Evolutionary conservation across 2,888 invertebrate species (phyloP).

Genomic region (Ormyrus nitidulus): DNA sequence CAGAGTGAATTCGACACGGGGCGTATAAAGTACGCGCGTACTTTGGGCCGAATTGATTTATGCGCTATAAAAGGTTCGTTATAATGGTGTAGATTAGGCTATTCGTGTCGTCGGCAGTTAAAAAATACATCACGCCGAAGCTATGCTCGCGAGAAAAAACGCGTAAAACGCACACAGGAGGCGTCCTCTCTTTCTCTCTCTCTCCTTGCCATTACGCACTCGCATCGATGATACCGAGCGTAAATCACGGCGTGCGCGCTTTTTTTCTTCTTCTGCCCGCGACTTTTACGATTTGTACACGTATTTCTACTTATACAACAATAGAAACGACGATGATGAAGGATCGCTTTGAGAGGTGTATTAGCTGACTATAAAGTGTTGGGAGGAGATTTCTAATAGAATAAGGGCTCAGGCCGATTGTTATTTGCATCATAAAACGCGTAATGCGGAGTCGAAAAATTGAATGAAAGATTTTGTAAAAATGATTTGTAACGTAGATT

Average conservation of each 20-base stretch:
- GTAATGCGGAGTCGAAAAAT: too few relatives aligned
- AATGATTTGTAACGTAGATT: too few relatives aligned
- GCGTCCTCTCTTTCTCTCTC: constrained; percentile 33
- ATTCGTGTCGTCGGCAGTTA: constrained; percentile 68
- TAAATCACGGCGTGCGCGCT: constrained; percentile 31
- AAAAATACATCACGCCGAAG: constrained; percentile 56
- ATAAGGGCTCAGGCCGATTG: too few relatives aligned
- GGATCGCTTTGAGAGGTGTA: background rate
- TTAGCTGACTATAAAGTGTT: too few relatives aligned
- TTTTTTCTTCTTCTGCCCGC: constrained; percentile 52
- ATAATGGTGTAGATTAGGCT: constrained; percentile 68
- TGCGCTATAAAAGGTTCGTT: constrained; percentile 66
- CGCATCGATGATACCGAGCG: background rate
- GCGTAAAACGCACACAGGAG: constrained; percentile 15
- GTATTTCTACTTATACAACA: constrained; percentile 20
- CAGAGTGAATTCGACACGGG: constrained; percentile 60
- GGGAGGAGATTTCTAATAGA: too few relatives aligned
- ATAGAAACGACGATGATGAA: constrained; percentile 8
- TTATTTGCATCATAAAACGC: too few relatives aligned
- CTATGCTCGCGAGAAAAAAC: constrained; percentile 7
- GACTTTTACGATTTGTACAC: constrained; percentile 40
- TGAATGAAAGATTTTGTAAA: too few relatives aligned
- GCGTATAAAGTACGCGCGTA: constrained; percentile 53
- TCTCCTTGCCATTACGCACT: constrained; percentile 35
- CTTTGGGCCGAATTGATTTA: constrained; percentile 65